Percentiles rank a stretch among this genome's conserved stretches.
Evolutionary conservation across 1,140 invertebrate species (phyloP).

Genomic region (Drosophila sproati): DNA sequence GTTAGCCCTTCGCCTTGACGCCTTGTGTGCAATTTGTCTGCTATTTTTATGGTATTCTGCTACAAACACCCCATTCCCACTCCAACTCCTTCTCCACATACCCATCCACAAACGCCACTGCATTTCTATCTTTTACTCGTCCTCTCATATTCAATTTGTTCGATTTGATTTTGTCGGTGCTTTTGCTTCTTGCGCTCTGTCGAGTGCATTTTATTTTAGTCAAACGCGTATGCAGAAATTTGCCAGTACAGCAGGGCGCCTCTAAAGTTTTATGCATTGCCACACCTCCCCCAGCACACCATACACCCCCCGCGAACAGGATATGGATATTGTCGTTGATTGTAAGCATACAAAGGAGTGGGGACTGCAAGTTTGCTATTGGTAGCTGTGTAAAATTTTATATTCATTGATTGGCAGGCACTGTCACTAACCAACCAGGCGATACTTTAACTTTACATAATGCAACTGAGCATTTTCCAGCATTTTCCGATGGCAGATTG

Average conservation of each 20-base stretch:
- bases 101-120: background rate
- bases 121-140: background rate
- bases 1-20: constrained; percentile 48
- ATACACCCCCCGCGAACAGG: background rate
- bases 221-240: constrained; percentile 74
- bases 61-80: background rate
- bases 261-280: constrained; percentile 76
- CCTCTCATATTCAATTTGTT: constrained; percentile 76
- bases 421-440: constrained; percentile 34
- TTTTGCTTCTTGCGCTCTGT: constrained; percentile 35
- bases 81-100: background rate
- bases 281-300: background rate
- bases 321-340: constrained; percentile 58
- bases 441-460: constrained; percentile 54
- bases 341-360: constrained; percentile 21
- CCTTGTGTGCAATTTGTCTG: constrained; percentile 79
- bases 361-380: background rate
- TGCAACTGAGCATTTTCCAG: constrained; percentile 13
- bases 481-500: background rate
- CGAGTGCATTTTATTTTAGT: constrained; percentile 72
- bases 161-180: constrained; percentile 73
- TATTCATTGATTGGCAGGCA: constrained; percentile 74
- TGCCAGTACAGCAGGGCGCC: constrained; percentile 65
- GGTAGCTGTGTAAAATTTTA: constrained; percentile 63
- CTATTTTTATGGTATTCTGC: constrained; percentile 67